Percentiles rank a stretch among this genome's conserved stretches.
Conservation (phyloP, 2,888 invertebrate species). For the Myathropa florea region DNA sequence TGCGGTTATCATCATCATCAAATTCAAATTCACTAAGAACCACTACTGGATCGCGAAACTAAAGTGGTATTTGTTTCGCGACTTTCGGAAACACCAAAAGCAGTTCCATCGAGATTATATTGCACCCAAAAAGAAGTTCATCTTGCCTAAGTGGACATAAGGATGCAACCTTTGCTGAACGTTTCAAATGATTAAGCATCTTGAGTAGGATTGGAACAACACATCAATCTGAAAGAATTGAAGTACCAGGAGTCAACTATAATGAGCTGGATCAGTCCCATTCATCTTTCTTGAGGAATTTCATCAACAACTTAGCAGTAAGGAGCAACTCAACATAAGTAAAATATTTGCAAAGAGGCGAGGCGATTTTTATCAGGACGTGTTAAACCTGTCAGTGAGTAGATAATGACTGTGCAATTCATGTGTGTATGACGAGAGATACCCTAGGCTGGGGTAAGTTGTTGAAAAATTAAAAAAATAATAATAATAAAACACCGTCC, state of each 20-base stretch:
- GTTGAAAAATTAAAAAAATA: slow-evolving; percentile 29
- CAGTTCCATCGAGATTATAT: neutral
- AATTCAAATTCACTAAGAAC: no score
- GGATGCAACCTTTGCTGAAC: neutral
- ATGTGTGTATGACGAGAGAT: slow-evolving; percentile 44
- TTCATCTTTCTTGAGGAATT: neutral
- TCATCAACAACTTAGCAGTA: neutral
- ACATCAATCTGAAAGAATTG: neutral
- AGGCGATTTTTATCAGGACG: neutral
- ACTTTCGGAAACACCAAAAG: no score
- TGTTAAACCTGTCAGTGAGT: slow-evolving; percentile 52
- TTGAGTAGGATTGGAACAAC: neutral
- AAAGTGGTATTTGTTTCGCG: no score
- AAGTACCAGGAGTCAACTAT: neutral
- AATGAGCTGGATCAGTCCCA: no score
- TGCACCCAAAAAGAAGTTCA: neutral
- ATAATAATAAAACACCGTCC: slow-evolving; percentile 24
- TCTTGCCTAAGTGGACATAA: neutral
- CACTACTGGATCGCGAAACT: no score
- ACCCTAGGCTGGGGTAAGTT: slow-evolving; percentile 61
- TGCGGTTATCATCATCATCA: no score
- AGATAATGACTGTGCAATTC: slow-evolving; percentile 22
- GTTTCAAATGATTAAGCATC: neutral
- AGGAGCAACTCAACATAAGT: neutral
- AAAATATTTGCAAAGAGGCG: neutral